Evolutionary conservation across 2,888 invertebrate genomes (phyloP), one percentile per base, ranked within the genome.

Genomic region (Acrocera orbiculus): DNA sequence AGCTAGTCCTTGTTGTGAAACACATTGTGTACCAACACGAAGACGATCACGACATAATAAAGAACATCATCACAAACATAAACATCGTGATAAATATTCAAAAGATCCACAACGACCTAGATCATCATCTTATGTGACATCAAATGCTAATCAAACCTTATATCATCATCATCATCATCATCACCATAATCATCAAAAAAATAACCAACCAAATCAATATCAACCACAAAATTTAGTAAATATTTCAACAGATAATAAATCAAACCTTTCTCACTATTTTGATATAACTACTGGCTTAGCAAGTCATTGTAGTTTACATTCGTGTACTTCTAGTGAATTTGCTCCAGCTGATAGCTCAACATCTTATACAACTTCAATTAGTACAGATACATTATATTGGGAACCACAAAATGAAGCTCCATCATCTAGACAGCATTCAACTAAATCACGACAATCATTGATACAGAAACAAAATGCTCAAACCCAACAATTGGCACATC

Each of bases 371-470:
- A 85, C 83, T 10, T 85, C 83, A 1, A 62, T 85, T 10, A 86
- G 85, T 51, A 85, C 82, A 6, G 86, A 86, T 47, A 85, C 85
- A 2, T 64, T 86, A 1, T 85, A 82, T 51, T 85, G 85, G 81
- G 83, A 85, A 45, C 65, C 65, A 2, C 65, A 61, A 29, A 59
- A 54, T 40, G 60, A 60, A 15, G 48, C 48, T 5, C 22, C 47
- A 30, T 51, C 57, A 20, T 56, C 61, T 34, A 63, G 69, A 1
- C 70, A 66, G 41, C 65, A 67, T 44, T 65, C 70, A 17, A 66
- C 70, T 3, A 73, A 75, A 34, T 71, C 69, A 28, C 65, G 65
- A 8, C 69, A 67, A 43, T 67, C 69, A 36, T 65, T 62, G 36
- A 29, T 33, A 11, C 60, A 63, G 44, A 53, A 60, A 37, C 59